Evolutionary conservation across 2,797 vertebrate genomes (phyloP), one percentile per base, ranked within the genome.

Genomic region (Fistularia tabacaria): DNA sequence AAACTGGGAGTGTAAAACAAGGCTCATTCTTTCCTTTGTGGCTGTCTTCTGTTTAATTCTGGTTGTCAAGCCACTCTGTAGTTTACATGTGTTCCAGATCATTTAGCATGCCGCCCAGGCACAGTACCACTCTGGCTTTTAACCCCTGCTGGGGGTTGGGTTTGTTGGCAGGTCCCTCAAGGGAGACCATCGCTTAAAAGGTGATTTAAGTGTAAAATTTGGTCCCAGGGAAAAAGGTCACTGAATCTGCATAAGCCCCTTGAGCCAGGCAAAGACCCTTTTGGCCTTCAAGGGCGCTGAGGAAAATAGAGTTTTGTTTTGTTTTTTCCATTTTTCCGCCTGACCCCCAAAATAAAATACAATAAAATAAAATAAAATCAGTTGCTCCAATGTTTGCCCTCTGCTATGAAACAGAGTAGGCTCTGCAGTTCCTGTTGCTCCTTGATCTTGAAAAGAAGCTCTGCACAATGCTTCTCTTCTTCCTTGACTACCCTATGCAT

Each of bases 121-220:
- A 90, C 40, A 46, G 86, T 90, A 89, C 88, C 91, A 93, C 64
- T 41, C 56, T 91, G 91, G 91, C 91, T 93, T 94, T 93, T 92
- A 93, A 93, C 91, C 92, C 91, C 82, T 85, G 81, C 83, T 79
- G 77, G 83, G 87, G 72, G 62, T 69, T 71, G 64, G 64, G 73
- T 73, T 66, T 73, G 74, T 84, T 68, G 8, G 39, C 46, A 41
- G 51, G n/a, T 72, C 87, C 92, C 93, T 88, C 49, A 82, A 81
- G 93, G 92, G 92, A 92, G 74, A 74, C 77, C 69, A 52, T 60
- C 76, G 87, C 88, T 93, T 90, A 94, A 93, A 94, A 93, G 92
- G 91, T 92, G 95, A 96, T 95, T 93, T 96, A 92, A 94, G 92
- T 94, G 92, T 93, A 93, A 97, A 95, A 94, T 93, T 92, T 94